Evolutionary conservation across 1,140 invertebrate genomes (phyloP), one percentile per base, ranked within the genome.

Genomic region (Drosophila parvula): DNA sequence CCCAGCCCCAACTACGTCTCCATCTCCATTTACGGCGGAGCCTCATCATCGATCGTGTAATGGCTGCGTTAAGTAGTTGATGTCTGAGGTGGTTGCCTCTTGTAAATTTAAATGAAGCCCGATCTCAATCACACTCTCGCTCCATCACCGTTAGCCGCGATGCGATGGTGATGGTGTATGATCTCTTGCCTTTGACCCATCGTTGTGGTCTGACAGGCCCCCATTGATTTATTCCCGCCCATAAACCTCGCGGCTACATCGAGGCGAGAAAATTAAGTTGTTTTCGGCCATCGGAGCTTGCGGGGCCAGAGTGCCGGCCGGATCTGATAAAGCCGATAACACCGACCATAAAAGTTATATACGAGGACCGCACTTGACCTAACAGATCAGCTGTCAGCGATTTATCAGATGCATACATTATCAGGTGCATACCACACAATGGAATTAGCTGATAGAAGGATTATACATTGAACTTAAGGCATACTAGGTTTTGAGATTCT

Each of bases 41-140:
- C 68, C 41, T 67, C 51, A 63, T 50, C 36, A 43, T 57, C 77
- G 81, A 84, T 88, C 84, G 85, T 89, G 84, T 89, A 89, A 89
- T 89, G 84, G 84, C 74, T 90, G 74, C 84, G 84, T 89, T 89
- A 89, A 89, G 84, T 89, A 89, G 84, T 89, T 81, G 84, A 89
- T 75, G 85, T 74, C 69, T 59, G 55, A 47, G 63, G 53, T 65
- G 61, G 62, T 63, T 78, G 64, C 77, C 81, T 80, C 84, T 89
- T 83, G 84, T 89, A 90, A 89, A 89, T 89, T 89, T 89, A 89
- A 90, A 90, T 89, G 82, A 90, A 84, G 80, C 32, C 57, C 58
- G 48, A 22, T 60, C 41, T 61, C 41, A 76, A 53, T 63, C 47
- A 60, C 34, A 61, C 22, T 77, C 28, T 56, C 34, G 64, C 55